These are phyloP conservation scores for Eira barbara DNA, from an alignment of 2,113 vertebrate species.

Conservation along the genomic window DNA sequence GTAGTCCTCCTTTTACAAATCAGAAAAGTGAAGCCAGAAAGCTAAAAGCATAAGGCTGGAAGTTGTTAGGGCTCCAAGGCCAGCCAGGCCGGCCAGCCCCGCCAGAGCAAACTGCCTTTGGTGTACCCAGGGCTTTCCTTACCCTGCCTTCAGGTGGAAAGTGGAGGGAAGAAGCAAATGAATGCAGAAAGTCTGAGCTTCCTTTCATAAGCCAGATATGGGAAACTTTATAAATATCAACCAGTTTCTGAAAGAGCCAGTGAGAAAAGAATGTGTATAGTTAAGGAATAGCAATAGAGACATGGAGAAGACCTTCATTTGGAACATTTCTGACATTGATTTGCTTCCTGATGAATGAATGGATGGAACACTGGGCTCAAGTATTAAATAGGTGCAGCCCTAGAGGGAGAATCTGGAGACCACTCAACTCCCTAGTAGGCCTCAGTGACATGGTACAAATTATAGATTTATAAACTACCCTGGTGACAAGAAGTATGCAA, in stretches of 20 bases:
- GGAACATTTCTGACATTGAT: background rate
- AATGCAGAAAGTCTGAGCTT: background rate
- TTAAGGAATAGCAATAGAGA: background rate
- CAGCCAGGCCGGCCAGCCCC: rapidly evolving
- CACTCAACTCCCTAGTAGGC: background rate
- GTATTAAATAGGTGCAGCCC: background rate
- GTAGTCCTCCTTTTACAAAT: background rate
- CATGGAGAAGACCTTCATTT: background rate
- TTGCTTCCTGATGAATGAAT: background rate
- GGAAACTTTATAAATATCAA: background rate
- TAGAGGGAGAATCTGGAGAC: no score
- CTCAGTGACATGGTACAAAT: background rate
- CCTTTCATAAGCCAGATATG: background rate
- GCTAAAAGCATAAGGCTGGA: background rate
- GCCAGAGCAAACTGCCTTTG: background rate
- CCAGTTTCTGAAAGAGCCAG: background rate
- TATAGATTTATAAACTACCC: background rate
- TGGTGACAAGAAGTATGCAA: background rate
- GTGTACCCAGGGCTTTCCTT: rapidly evolving
- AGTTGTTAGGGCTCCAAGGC: rapidly evolving
- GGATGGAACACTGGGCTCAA: background rate
- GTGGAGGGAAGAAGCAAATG: background rate
- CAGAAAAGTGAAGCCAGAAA: background rate
- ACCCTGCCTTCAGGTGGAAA: background rate
- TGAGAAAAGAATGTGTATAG: background rate